Evolutionary conservation across 2,888 invertebrate genomes (phyloP).

Genomic region (Diadegma fenestrale): DNA sequence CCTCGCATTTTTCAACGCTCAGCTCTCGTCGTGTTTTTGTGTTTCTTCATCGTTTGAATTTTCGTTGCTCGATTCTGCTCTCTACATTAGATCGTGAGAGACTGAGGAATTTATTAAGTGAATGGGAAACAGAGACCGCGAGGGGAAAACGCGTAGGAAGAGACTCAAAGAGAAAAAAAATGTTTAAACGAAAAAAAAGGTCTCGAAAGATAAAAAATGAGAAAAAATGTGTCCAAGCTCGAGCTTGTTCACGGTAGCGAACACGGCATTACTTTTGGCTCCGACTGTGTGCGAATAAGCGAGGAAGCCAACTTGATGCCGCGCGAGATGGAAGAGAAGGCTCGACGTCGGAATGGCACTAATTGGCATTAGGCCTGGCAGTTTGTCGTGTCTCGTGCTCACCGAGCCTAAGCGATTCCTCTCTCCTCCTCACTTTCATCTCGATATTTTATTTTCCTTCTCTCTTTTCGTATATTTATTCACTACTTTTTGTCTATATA

Average conservation of each 20-base stretch:
- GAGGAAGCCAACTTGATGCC: constrained; percentile 71
- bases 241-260: constrained; percentile 69
- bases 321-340: constrained; percentile 53
- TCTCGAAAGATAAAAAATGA: constrained; percentile 12
- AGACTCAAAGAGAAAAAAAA: constrained; percentile 3
- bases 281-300: constrained; percentile 58
- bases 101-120: constrained; percentile 48
- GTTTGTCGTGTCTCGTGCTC: constrained; percentile 80
- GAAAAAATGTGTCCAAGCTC: constrained; percentile 67
- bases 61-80: background rate
- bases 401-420: constrained; percentile 70
- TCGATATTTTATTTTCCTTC: constrained; percentile 26
- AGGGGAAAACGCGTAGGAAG: constrained; percentile 18
- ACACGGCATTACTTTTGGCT: constrained; percentile 18
- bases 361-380: constrained; percentile 84
- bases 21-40: constrained; percentile 37
- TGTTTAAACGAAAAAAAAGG: constrained; percentile 14
- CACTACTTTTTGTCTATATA: background rate
- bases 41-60: constrained; percentile 15
- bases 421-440: constrained; percentile 47
- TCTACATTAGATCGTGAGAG: constrained; percentile 37
- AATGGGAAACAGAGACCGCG: constrained; percentile 28
- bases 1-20: constrained; percentile 13
- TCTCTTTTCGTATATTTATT: background rate
- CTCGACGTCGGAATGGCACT: constrained; percentile 83